A percentile compares a stretch with the other conserved stretches of the same genome.
Evolutionary conservation across 2,113 vertebrate genomes (phyloP).

Genomic region (Chroicocephalus ridibundus): DNA sequence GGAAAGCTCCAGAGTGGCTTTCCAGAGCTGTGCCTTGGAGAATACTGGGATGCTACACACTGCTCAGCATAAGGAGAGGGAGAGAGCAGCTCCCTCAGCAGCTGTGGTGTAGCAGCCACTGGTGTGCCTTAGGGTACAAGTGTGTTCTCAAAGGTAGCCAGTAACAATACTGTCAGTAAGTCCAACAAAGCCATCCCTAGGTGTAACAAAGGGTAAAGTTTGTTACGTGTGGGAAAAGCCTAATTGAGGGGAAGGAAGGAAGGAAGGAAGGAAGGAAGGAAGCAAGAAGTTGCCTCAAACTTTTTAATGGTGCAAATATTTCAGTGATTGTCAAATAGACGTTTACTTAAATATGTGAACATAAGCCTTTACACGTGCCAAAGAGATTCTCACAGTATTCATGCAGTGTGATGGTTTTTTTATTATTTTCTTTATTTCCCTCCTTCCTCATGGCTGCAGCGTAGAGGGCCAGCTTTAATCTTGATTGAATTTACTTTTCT

Average conservation of each 20-base stretch:
- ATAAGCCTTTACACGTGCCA: not conserved
- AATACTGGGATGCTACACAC: rapidly evolving
- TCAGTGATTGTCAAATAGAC: not conserved
- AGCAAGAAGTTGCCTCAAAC: not conserved
- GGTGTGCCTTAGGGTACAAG: not conserved
- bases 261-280: not conserved
- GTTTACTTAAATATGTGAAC: not conserved
- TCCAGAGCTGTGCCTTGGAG: not conserved
- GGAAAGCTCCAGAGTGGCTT: not conserved
- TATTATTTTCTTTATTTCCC: too few relatives aligned
- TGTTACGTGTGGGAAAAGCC: not conserved
- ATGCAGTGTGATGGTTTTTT: not conserved
- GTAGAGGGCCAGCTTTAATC: not conserved
- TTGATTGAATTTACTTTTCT: not conserved
- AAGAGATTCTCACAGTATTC: not conserved
- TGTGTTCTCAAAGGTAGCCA: not conserved
- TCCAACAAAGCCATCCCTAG: not conserved
- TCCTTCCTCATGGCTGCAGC: not conserved
- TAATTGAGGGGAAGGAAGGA: not conserved
- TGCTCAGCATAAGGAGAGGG: not conserved
- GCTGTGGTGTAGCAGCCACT: not conserved
- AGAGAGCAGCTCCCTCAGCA: not conserved
- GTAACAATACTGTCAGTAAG: not conserved
- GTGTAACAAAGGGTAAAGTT: not conserved
- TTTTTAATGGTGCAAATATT: not conserved